These are phyloP conservation scores for Capromys pilorides DNA, from an alignment of 2,797 vertebrate genomes.

Conservation along the genomic window DNA sequence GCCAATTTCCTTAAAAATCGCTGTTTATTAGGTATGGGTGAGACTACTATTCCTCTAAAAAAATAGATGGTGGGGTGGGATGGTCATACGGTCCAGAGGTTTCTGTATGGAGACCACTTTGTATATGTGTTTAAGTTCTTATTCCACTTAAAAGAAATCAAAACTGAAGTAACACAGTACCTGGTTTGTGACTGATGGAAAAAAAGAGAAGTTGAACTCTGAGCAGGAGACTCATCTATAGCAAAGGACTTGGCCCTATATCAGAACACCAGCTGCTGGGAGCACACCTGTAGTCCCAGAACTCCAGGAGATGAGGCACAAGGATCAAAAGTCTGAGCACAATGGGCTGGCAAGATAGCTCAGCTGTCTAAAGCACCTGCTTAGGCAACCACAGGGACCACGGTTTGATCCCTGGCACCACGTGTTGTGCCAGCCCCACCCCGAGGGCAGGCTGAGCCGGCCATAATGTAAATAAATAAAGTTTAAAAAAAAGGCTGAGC, in stretches of 20 bases:
- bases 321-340: background rate
- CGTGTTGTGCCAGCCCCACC: no score
- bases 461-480: no score
- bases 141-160: constrained; percentile 20
- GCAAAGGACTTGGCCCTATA: background rate
- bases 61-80: background rate
- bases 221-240: constrained; percentile 6
- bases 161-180: constrained; percentile 20
- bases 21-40: background rate
- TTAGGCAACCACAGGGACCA: no score
- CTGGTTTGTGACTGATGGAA: constrained; percentile 12
- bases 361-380: no score
- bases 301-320: background rate
- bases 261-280: background rate
- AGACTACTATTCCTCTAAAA: background rate
- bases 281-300: background rate
- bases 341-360: background rate
- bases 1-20: background rate
- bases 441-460: no score
- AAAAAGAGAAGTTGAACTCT: background rate
- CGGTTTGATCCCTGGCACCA: no score
- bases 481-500: background rate
- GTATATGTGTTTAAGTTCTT: constrained; percentile 27
- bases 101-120: background rate
- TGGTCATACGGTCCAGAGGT: constrained; percentile 7